Evolutionary conservation across 2,797 vertebrate species (phyloP).

Genomic region (Lutjanus argentimaculatus): DNA sequence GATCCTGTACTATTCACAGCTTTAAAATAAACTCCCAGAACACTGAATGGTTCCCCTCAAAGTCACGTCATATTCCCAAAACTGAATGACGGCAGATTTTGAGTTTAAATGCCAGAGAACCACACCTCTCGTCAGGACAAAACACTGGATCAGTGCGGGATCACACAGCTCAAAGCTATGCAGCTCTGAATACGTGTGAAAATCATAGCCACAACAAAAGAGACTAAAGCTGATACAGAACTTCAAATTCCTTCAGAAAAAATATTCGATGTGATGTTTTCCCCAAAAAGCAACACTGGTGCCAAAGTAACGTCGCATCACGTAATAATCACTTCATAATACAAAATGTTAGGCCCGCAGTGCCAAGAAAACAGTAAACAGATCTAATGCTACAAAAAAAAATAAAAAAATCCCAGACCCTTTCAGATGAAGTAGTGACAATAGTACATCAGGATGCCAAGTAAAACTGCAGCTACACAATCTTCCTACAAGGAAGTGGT

Average conservation of each 20-base stretch:
- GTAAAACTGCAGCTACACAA: conserved; percentile 20
- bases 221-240: neutral
- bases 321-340: neutral
- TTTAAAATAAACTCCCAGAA: conserved; percentile 36
- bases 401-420: neutral
- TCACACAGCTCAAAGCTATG: conserved; percentile 4
- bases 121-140: conserved; percentile 49
- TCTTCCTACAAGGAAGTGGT: conserved; percentile 30
- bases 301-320: neutral
- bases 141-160: conserved; percentile 1
- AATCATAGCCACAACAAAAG: neutral
- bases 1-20: conserved; percentile 40
- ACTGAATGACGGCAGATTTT: conserved; percentile 52
- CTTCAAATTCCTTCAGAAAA: neutral
- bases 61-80: conserved; percentile 61
- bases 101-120: conserved; percentile 48
- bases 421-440: conserved; percentile 15
- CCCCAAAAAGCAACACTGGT: neutral
- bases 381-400: neutral
- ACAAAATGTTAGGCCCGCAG: neutral
- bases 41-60: conserved; percentile 12
- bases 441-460: conserved; percentile 17
- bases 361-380: conserved; percentile 4
- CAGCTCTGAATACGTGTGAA: neutral
- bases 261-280: neutral